Evolutionary conservation across 2,113 vertebrate species (phyloP), one percentile per base, ranked within the genome.

Genomic region (Percopsis transmontana): DNA sequence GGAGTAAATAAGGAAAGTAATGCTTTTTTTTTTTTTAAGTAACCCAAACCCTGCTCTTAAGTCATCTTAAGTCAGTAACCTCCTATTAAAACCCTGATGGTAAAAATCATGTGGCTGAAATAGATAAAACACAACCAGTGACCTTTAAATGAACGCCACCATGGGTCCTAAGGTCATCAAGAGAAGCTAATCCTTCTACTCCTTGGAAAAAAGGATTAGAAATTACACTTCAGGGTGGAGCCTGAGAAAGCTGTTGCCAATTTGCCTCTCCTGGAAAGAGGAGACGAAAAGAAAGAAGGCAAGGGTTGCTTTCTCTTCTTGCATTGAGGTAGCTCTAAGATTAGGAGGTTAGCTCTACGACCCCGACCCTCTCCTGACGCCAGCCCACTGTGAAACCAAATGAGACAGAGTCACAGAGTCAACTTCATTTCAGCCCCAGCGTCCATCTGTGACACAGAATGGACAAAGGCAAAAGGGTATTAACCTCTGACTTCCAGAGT

Each of bases 401-500:
- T 38, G 18, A 54, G n/a, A 39, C 52, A 55, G 8, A 6, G 27
- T 33, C 8, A 48, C 58, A 69, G 72, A 42, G 45, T 23, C 39
- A 2, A 59, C 58, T 66, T 79, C 42, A 41, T 72, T 70, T 68
- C 60, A 16, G 64, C 65, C 42, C 14, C 42, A 58, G 44, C 52
- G 66, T 74, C 68, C 57, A 77, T 66, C 39, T 81, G 68, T 67
- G 66, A 61, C 63, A 42, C 42, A 44, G 45, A 56, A 27, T 54
- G 65, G 54, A 63, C 71, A 72, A 62, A 18, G 45, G 40, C 44
- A 14, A 27, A 39, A 16, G 68, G 72, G 21, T 69, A 57, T 67
- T 85, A 44, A 80, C 72, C 69, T 74, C 59, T 81, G 83, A 79
- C 68, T 71, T 53, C 62, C 20, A 18, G 41, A 13, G 40, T 50